A percentile compares a stretch with the other conserved stretches of the same genome.
phyloP scores from a whole-genome alignment of 1,140 invertebrate species.

The Amphibalanus amphitrite region DNA sequence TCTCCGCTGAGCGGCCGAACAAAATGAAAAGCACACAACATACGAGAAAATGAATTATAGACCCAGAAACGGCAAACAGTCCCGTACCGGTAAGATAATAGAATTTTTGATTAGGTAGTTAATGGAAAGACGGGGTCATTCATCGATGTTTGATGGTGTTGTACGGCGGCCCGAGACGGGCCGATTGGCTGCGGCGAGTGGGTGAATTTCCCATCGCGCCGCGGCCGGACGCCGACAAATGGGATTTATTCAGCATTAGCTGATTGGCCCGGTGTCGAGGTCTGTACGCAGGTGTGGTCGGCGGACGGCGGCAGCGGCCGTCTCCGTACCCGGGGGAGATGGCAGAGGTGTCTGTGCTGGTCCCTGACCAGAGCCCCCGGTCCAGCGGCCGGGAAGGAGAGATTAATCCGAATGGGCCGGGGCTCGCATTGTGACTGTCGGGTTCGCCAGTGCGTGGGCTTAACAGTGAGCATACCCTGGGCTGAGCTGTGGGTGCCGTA shows the following conservation, averaged over 20 bases:
- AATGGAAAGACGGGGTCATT: background rate
- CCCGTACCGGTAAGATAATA: background rate
- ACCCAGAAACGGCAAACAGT: background rate
- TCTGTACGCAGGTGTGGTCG: background rate
- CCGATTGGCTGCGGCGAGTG: background rate
- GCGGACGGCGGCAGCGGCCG: no score
- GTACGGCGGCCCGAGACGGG: background rate
- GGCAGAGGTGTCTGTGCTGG: no score
- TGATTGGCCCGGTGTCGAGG: background rate
- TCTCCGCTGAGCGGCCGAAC: background rate
- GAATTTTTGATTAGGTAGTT: background rate
- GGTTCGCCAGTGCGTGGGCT: no score
- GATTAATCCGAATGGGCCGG: no score
- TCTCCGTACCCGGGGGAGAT: no score
- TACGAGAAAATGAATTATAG: background rate
- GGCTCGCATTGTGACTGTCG: no score
- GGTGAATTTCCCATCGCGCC: background rate
- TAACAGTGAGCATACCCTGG: no score
- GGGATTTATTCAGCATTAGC: background rate
- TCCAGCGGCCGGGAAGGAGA: no score
- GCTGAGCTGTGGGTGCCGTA: no score
- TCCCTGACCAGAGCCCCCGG: no score
- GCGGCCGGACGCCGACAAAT: background rate
- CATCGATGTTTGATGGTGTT: background rate
- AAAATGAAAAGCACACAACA: conserved; percentile 1